Percentiles rank a stretch among this genome's conserved stretches.
These are phyloP conservation scores for Phyllopteryx taeniolatus DNA, from an alignment of 2,113 vertebrate species.

Conservation along the genomic window DNA sequence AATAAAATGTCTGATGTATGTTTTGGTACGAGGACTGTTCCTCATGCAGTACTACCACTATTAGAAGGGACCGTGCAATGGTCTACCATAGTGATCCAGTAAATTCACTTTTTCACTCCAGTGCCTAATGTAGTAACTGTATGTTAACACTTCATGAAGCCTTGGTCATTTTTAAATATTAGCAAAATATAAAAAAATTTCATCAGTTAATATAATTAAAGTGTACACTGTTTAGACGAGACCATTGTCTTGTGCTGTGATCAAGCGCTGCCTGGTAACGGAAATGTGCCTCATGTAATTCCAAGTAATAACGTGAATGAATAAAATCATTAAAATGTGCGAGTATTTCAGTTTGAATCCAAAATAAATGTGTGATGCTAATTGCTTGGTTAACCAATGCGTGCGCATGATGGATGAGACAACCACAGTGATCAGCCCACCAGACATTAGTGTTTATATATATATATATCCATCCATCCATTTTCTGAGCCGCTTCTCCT, in stretches of 20 bases:
- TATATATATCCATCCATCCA: too few species aligned
- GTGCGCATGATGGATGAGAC: background rate
- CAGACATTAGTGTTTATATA: too few species aligned
- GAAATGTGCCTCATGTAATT: background rate
- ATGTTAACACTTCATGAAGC: background rate
- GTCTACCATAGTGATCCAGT: background rate
- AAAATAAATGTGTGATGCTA: background rate
- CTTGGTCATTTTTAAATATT: background rate
- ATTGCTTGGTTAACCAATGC: background rate
- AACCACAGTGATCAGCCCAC: too few species aligned
- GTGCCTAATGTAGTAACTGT: background rate
- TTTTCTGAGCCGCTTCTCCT: too few species aligned
- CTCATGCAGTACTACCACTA: background rate
- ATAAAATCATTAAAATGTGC: background rate
- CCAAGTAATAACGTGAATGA: background rate
- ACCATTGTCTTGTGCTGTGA: background rate
- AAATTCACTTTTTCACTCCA: background rate
- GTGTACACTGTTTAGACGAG: background rate
- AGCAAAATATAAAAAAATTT: background rate
- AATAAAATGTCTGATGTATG: background rate
- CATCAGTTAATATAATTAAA: background rate
- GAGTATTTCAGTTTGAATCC: background rate
- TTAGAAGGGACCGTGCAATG: conserved; percentile 5
- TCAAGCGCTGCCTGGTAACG: background rate
- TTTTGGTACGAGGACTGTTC: background rate